A percentile compares a stretch with the other conserved stretches of the same genome.
These are phyloP conservation scores for Leptopterna dolabrata DNA, from an alignment of 2,888 invertebrate genomes.

Conservation along the genomic window DNA sequence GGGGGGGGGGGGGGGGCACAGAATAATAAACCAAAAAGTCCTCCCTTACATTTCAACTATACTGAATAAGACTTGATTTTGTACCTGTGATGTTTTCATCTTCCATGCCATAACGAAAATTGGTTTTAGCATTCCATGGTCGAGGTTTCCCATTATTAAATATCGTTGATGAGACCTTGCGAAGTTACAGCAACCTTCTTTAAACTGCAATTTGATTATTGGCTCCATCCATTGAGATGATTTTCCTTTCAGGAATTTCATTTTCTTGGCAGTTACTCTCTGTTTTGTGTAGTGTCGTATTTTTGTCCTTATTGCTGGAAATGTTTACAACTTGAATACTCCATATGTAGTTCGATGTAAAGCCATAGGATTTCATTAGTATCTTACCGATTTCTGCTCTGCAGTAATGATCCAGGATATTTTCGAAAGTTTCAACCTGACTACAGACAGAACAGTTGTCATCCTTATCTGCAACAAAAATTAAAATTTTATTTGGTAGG, in stretches of 20 bases:
- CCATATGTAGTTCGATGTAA: neutral
- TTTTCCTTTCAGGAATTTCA: slow-evolving; percentile 66
- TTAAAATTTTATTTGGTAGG: neutral
- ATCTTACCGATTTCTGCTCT: slow-evolving; percentile 60
- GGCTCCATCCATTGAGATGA: slow-evolving; percentile 65
- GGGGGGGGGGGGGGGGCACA: too few species aligned
- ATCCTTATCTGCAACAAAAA: slow-evolving; percentile 39
- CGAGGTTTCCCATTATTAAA: slow-evolving; percentile 67
- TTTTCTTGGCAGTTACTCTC: slow-evolving; percentile 66
- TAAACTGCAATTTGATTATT: slow-evolving; percentile 65
- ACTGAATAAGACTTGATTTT: too few species aligned
- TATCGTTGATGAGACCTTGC: slow-evolving; percentile 64
- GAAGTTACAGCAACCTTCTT: slow-evolving; percentile 67
- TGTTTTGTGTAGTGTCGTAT: slow-evolving; percentile 65
- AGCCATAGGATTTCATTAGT: neutral
- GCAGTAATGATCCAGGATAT: slow-evolving; percentile 69
- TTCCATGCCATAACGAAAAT: slow-evolving; percentile 68
- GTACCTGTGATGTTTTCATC: slow-evolving; percentile 63
- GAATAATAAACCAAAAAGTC: too few species aligned
- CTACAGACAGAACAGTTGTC: slow-evolving; percentile 70
- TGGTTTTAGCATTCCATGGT: slow-evolving; percentile 65
- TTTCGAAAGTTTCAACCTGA: slow-evolving; percentile 73
- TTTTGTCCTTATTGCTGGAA: slow-evolving; percentile 66
- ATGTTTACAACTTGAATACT: neutral
- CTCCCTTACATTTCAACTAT: too few species aligned